These are phyloP conservation scores for Nesidiocoris tenuis DNA, from an alignment of 2,888 invertebrate genomes.

Conservation along the genomic window DNA sequence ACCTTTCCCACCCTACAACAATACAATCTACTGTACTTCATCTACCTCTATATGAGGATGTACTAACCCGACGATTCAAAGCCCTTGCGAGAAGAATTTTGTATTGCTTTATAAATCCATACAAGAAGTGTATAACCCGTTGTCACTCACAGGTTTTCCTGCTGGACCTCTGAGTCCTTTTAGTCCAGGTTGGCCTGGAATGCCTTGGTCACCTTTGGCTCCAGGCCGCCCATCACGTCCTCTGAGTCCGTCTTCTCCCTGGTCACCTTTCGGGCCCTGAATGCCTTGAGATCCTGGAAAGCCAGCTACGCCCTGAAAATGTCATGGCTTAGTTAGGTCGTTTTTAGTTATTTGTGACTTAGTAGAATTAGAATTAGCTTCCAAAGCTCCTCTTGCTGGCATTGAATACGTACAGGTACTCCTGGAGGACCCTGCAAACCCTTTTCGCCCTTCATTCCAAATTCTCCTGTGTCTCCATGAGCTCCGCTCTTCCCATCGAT, in stretches of 20 bases:
- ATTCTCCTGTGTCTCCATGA: slow-evolving; percentile 65
- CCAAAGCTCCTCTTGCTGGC: no score
- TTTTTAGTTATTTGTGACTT: background rate
- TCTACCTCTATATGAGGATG: no score
- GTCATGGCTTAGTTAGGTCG: no score
- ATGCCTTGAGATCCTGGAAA: slow-evolving; percentile 24
- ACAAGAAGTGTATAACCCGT: no score
- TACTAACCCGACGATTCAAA: no score
- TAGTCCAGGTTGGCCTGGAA: slow-evolving; percentile 73
- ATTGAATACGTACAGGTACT: slow-evolving; percentile 67
- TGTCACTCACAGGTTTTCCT: slow-evolving; percentile 55
- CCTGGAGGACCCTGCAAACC: slow-evolving; percentile 82
- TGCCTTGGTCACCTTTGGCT: slow-evolving; percentile 67
- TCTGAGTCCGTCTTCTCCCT: slow-evolving; percentile 62
- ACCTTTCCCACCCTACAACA: slow-evolving; percentile 68
- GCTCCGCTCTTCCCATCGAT: slow-evolving; percentile 70
- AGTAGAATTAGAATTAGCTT: background rate
- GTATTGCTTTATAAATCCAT: no score
- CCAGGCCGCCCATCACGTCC: slow-evolving; percentile 73
- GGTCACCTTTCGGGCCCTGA: slow-evolving; percentile 59
- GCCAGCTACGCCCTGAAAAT: slow-evolving; percentile 15
- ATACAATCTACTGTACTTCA: slow-evolving; percentile 1
- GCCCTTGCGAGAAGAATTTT: no score
- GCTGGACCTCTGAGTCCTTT: slow-evolving; percentile 70
- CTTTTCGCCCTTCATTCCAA: slow-evolving; percentile 81